Evolutionary conservation across 2,888 invertebrate species (phyloP).

Genomic region (Tromatobia lineatoria): DNA sequence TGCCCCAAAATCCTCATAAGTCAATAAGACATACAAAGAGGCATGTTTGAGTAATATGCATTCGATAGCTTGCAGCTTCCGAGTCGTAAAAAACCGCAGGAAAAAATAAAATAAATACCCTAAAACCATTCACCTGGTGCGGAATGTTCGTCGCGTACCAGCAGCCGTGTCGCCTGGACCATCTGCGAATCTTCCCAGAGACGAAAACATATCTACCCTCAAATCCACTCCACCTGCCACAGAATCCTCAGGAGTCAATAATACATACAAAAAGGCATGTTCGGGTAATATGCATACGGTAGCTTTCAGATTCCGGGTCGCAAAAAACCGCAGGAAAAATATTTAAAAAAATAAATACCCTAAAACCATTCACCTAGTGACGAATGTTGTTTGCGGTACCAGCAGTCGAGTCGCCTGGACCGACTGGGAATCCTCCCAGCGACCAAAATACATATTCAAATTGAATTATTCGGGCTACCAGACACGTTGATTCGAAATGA

Average conservation of each 20-base stretch:
- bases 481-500: slow-evolving; percentile 85
- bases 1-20: too few species aligned
- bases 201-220: too few species aligned
- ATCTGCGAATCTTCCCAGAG: slow-evolving; percentile 44
- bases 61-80: background rate
- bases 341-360: background rate
- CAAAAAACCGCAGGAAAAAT: background rate
- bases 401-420: background rate
- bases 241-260: too few species aligned
- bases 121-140: background rate
- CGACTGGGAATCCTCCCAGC: slow-evolving; percentile 44
- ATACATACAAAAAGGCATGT: too few species aligned
- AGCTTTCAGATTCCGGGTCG: background rate
- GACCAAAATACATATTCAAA: slow-evolving; percentile 84
- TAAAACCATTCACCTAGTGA: background rate
- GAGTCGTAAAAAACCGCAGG: background rate
- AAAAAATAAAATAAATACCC: background rate
- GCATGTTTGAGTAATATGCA: too few species aligned
- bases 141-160: background rate
- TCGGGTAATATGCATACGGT: too few species aligned
- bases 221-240: too few species aligned
- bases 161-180: background rate
- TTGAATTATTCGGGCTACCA: slow-evolving; percentile 85
- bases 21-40: too few species aligned
- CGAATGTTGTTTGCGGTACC: background rate